Conservation (phyloP, 2,113 vertebrate genomes). For the Asarcornis scutulata region DNA sequence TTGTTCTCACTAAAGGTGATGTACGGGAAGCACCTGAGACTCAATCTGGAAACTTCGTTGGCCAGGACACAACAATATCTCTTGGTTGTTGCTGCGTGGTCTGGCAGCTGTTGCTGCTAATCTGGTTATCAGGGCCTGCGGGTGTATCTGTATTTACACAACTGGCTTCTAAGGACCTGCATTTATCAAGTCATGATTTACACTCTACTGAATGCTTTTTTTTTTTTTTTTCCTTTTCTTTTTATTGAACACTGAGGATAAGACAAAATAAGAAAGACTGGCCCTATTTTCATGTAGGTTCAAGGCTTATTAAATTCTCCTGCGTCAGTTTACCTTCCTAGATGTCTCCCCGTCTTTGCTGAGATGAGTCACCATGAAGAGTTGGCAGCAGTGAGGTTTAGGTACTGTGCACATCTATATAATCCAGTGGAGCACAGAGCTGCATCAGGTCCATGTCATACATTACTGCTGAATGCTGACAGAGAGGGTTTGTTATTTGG, state of each 20-base stretch:
- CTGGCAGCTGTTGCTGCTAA: conserved; percentile 70
- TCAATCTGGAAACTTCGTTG: conserved; percentile 64
- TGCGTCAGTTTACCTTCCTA: conserved; percentile 3
- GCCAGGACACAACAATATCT: conserved; percentile 55
- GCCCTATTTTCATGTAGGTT: conserved; percentile 19
- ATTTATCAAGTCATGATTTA: conserved; percentile 69
- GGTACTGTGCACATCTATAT: rapidly evolving
- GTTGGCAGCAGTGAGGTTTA: rapidly evolving
- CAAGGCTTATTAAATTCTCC: neutral
- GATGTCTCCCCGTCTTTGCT: neutral
- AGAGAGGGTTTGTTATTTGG: neutral
- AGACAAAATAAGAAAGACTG: conserved; percentile 19
- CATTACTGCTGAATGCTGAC: neutral
- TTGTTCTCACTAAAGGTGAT: conserved; percentile 49
- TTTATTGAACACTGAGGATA: neutral
- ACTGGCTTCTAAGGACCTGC: conserved; percentile 69
- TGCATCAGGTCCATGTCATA: rapidly evolving
- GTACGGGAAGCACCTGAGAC: conserved; percentile 69
- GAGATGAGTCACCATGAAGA: neutral
- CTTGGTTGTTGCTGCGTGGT: conserved; percentile 60
- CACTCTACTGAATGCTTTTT: conserved; percentile 30
- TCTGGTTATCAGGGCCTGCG: conserved; percentile 72
- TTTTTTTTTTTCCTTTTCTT: neutral
- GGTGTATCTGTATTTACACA: conserved; percentile 71
- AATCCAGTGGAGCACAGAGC: rapidly evolving